Evolutionary conservation across 2,113 vertebrate species (phyloP).

Genomic region (Neogobius melanostomus): DNA sequence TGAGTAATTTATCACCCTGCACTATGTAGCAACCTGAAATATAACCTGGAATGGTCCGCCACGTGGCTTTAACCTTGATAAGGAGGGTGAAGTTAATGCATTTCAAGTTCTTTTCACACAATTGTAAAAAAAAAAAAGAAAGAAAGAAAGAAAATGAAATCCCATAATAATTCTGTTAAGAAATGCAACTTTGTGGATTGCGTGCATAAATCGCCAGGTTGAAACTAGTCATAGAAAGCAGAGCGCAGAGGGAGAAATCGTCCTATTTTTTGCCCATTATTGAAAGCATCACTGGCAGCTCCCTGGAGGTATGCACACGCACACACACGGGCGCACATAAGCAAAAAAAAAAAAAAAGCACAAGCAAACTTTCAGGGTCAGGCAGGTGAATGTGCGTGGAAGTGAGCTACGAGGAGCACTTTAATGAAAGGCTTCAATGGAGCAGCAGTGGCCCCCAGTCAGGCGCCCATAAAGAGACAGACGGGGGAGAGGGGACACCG

Average conservation of each 20-base stretch:
- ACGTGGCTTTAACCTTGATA: constrained; percentile 8
- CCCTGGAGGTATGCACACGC: constrained; percentile 10
- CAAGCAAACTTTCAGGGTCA: constrained; percentile 49
- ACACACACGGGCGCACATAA: constrained; percentile 15
- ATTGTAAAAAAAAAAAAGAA: too few relatives aligned
- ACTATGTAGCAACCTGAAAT: too few relatives aligned
- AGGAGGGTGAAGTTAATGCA: too few relatives aligned
- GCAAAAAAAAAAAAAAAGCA: constrained; percentile 12
- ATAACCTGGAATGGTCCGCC: not conserved
- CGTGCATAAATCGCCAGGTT: constrained; percentile 7
- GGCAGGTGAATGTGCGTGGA: constrained; percentile 31
- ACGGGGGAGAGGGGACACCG: constrained; percentile 9
- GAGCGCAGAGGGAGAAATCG: constrained; percentile 18
- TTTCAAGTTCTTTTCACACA: too few relatives aligned
- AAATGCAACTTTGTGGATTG: not conserved
- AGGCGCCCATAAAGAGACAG: constrained; percentile 28
- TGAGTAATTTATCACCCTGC: too few relatives aligned
- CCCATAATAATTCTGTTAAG: too few relatives aligned
- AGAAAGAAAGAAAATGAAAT: too few relatives aligned
- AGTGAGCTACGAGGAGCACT: constrained; percentile 29
- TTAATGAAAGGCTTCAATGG: constrained; percentile 48
- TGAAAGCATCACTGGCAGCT: constrained; percentile 32
- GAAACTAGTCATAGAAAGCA: constrained; percentile 8
- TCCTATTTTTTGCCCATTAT: constrained; percentile 38
- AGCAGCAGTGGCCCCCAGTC: constrained; percentile 28